Evolutionary conservation across 1,140 invertebrate species (phyloP).

Genomic region (Drosophila baimaii): DNA sequence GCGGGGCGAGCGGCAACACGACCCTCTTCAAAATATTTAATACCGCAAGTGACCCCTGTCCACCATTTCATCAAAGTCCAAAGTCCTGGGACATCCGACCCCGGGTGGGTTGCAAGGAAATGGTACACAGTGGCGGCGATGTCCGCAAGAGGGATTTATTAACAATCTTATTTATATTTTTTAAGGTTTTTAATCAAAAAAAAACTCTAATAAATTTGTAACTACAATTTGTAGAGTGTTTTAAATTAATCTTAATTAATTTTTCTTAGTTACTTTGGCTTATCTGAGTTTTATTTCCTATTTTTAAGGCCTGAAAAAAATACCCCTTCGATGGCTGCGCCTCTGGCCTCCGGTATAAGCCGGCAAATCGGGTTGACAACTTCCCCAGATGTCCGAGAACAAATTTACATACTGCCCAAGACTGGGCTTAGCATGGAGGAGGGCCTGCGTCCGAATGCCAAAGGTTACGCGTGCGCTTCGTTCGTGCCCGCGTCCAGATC

Average conservation of each 20-base stretch:
- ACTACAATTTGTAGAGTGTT: no score
- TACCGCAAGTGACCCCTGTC: slow-evolving; percentile 80
- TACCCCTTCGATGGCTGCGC: neutral
- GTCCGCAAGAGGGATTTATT: neutral
- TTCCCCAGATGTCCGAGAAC: slow-evolving; percentile 43
- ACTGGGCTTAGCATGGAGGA: slow-evolving; percentile 9
- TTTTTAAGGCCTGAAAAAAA: neutral
- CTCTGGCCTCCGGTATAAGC: slow-evolving; percentile 24
- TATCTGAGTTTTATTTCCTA: neutral
- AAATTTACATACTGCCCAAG: slow-evolving; percentile 34
- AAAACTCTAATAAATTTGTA: no score
- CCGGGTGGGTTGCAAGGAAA: neutral
- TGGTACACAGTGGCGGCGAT: neutral
- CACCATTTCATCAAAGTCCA: slow-evolving; percentile 66
- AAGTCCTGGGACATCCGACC: slow-evolving; percentile 13
- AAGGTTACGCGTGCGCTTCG: slow-evolving; percentile 76
- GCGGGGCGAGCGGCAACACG: slow-evolving; percentile 49
- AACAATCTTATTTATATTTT: neutral
- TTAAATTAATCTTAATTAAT: neutral
- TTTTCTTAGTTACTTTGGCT: neutral
- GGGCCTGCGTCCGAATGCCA: slow-evolving; percentile 31
- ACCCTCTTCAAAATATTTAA: slow-evolving; percentile 82
- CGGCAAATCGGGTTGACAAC: slow-evolving; percentile 57
- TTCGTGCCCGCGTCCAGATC: slow-evolving; percentile 59
- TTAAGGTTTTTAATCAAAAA: no score